Percentiles rank a stretch among this genome's conserved stretches.
Evolutionary conservation across 2,888 invertebrate species (phyloP).

Genomic region (Andrena haemorrhoa): DNA sequence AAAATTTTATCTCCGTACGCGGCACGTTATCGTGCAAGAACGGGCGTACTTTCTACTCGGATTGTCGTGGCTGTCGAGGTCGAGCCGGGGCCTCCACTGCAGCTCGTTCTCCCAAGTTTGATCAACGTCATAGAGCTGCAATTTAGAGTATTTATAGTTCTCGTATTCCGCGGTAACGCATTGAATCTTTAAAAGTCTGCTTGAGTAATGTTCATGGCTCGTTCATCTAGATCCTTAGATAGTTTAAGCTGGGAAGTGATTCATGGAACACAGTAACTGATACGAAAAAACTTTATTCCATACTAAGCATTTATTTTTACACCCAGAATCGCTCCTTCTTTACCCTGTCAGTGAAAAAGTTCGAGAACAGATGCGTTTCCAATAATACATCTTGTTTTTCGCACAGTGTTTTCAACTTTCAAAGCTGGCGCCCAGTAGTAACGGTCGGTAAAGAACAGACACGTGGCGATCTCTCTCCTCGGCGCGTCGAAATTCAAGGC

Average conservation of each 20-base stretch:
- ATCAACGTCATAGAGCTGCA: background rate
- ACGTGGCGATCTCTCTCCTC: background rate
- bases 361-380: background rate
- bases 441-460: constrained; percentile 39
- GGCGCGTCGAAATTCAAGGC: background rate
- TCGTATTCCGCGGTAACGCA: background rate
- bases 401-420: background rate
- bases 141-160: background rate
- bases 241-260: too few relatives aligned
- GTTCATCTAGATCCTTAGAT: too few relatives aligned
- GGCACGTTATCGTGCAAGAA: background rate
- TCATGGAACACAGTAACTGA: background rate
- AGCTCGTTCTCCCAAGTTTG: constrained; percentile 23
- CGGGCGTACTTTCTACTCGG: background rate
- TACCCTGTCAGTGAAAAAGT: background rate
- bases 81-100: background rate
- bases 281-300: background rate
- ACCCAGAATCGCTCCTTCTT: too few relatives aligned
- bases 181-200: background rate
- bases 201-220: too few relatives aligned
- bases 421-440: background rate
- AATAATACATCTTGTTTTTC: background rate
- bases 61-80: constrained; percentile 10
- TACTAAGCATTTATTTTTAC: too few relatives aligned
- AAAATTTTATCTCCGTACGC: background rate